Conservation (phyloP, 1,140 invertebrate genomes). For the Philopotamus ludificatus region DNA sequence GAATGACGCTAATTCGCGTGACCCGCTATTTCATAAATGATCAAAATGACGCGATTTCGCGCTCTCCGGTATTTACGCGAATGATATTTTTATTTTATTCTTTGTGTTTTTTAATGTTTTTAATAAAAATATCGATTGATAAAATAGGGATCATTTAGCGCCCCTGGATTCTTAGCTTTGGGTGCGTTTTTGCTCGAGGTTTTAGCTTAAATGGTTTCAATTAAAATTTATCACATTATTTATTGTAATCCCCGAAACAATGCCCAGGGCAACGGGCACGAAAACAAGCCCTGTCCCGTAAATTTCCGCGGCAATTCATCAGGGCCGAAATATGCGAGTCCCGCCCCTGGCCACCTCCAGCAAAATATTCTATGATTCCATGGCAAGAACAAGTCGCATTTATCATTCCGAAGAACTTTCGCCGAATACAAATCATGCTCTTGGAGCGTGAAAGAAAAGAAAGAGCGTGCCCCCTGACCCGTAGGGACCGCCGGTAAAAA, state of each 20-base stretch:
- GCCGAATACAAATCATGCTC: slow-evolving; percentile 31
- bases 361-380: slow-evolving; percentile 39
- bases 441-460: slow-evolving; percentile 13
- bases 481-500: not conserved
- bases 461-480: slow-evolving; percentile 4
- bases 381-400: slow-evolving; percentile 35
- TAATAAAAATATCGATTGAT: no score
- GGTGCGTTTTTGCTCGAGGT: no score
- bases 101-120: no score
- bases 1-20: no score
- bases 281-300: slow-evolving; percentile 16
- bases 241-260: slow-evolving; percentile 25
- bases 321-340: slow-evolving; percentile 27
- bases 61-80: no score
- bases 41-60: no score
- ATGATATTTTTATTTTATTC: no score
- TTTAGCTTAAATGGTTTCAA: no score
- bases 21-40: no score
- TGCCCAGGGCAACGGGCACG: slow-evolving; percentile 5
- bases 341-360: slow-evolving; percentile 26
- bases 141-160: no score
- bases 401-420: slow-evolving; percentile 35
- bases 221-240: slow-evolving; percentile 27
- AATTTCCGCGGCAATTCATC: slow-evolving; percentile 37
- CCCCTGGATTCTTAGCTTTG: no score